Evolutionary conservation across 2,888 invertebrate species (phyloP).

Genomic region (Stenotaenia linearis): DNA sequence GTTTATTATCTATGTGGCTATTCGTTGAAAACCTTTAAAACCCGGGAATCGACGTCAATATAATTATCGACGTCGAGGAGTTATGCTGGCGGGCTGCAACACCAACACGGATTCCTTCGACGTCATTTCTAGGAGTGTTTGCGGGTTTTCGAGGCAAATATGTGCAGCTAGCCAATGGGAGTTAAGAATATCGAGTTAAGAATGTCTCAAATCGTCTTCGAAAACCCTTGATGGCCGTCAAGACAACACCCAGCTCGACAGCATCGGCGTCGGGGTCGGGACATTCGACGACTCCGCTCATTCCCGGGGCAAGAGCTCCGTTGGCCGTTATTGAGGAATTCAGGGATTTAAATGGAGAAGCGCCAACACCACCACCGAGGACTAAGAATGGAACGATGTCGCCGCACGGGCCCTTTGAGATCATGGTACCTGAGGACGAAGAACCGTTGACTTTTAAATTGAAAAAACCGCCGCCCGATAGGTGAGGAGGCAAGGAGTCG

Average conservation of each 20-base stretch:
- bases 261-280: neutral
- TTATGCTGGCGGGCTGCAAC: neutral
- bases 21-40: too few relatives aligned
- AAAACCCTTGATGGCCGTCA: neutral
- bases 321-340: constrained; percentile 44
- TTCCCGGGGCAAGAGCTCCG: constrained; percentile 39
- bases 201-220: neutral
- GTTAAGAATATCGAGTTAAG: neutral
- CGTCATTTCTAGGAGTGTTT: neutral
- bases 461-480: neutral
- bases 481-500: neutral
- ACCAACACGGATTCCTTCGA: neutral
- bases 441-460: neutral
- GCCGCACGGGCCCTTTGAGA: constrained; percentile 30
- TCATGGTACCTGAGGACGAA: constrained; percentile 29
- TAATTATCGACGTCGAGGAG: neutral
- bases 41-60: neutral
- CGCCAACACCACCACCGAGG: neutral
- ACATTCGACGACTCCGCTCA: neutral
- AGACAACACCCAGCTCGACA: neutral
- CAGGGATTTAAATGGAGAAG: constrained; percentile 34
- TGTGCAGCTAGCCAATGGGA: neutral
- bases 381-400: neutral
- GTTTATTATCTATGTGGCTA: neutral
- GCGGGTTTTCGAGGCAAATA: neutral